phyloP scores from a whole-genome alignment of 1,140 invertebrate genomes.

The Megathymus violae region DNA sequence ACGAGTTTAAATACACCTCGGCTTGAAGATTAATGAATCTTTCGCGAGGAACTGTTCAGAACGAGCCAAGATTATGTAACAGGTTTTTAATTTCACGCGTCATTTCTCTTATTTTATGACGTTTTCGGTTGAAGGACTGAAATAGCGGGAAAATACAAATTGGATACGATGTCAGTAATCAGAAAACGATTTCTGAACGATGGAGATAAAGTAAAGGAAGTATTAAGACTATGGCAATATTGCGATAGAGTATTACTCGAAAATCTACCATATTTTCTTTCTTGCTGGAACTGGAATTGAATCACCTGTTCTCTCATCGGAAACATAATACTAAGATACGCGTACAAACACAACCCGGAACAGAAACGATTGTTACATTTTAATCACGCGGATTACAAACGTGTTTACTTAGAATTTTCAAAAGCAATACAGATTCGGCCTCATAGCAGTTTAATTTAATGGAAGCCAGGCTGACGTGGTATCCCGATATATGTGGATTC shows the following conservation, averaged over 20 bases:
- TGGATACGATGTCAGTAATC: slow-evolving; percentile 30
- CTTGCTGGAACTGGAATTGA: too few species aligned
- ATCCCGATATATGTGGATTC: too few species aligned
- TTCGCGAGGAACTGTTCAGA: slow-evolving; percentile 18
- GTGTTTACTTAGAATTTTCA: too few species aligned
- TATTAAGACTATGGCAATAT: not conserved
- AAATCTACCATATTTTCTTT: too few species aligned
- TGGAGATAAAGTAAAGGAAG: not conserved
- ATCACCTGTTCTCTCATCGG: too few species aligned
- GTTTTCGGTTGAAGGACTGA: slow-evolving; percentile 23
- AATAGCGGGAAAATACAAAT: slow-evolving; percentile 28
- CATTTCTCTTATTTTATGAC: slow-evolving; percentile 31
- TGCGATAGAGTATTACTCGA: not conserved
- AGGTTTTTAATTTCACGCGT: slow-evolving; percentile 35
- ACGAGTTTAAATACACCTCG: slow-evolving; percentile 21
- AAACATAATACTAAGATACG: not conserved
- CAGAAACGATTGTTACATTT: too few species aligned
- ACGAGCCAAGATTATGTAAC: slow-evolving; percentile 32
- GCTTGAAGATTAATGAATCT: slow-evolving; percentile 34
- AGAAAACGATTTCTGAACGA: slow-evolving; percentile 4
- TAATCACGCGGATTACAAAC: too few species aligned
- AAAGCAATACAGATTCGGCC: too few species aligned
- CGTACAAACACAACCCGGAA: too few species aligned
- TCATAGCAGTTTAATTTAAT: too few species aligned
- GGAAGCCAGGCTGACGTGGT: too few species aligned